These are phyloP conservation scores for Aradophagus sp. DNA, from an alignment of 1,140 invertebrate species.

Conservation along the genomic window DNA sequence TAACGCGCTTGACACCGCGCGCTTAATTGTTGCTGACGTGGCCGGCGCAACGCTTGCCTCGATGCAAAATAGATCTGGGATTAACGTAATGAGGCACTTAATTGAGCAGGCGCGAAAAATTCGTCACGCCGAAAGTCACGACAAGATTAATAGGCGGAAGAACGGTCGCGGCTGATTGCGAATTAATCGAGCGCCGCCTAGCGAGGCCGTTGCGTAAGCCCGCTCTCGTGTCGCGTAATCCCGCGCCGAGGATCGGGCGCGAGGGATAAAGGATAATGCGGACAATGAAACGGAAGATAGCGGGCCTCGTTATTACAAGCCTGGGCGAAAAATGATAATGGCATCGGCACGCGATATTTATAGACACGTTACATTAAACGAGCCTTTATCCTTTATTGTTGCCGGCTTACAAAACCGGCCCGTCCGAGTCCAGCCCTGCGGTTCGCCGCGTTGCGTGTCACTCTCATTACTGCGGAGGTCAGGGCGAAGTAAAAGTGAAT, in stretches of 20 bases:
- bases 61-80: constrained; percentile 40
- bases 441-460: constrained; percentile 17
- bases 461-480: constrained; percentile 44
- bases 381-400: neutral
- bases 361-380: neutral
- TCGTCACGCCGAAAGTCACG: constrained; percentile 8
- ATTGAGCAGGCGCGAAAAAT: constrained; percentile 35
- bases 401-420: constrained; percentile 2
- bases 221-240: constrained; percentile 32
- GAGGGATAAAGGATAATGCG: constrained; percentile 22
- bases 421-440: constrained; percentile 27
- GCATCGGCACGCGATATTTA: constrained; percentile 4
- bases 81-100: constrained; percentile 50
- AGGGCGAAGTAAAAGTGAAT: constrained; percentile 56
- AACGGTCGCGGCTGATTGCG: constrained; percentile 48
- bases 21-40: constrained; percentile 26
- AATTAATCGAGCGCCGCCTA: constrained; percentile 46
- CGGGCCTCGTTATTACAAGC: constrained; percentile 6
- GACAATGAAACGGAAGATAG: constrained; percentile 27
- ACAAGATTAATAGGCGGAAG: constrained; percentile 54
- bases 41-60: constrained; percentile 11
- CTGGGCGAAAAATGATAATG: constrained; percentile 26
- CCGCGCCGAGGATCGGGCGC: constrained; percentile 8
- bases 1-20: constrained; percentile 2
- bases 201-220: constrained; percentile 30